Evolutionary conservation across 2,797 vertebrate species (phyloP), one percentile per base, ranked within the genome.

Genomic region (Tokudaia tokunoshimensis): DNA sequence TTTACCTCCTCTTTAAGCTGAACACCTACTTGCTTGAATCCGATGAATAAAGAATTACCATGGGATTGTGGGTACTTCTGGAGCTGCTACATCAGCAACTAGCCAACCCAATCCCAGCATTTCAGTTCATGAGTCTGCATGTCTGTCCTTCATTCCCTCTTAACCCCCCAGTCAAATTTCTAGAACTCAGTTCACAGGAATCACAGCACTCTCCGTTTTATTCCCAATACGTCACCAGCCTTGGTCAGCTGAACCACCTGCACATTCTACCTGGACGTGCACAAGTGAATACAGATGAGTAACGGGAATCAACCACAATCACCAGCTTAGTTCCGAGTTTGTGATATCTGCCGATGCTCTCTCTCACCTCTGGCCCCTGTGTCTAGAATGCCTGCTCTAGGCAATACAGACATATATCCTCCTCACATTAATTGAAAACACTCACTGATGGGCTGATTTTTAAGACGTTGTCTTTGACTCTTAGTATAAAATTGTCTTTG

Each of bases 401-500:
- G 72, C 6, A 67, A 65, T 0, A 13, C 44, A 47, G 50, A 41
- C 91, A 61, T 82, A 92, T 93, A 0, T 87, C 83, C 82, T 52
- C 24, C 37, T 86, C 4, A 34, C 34, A 67, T 76, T 24, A 57
- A 78, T 44, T 72, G 10, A 5, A 47, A 63, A 52, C 12, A 70
- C 3, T 88, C 87, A 79, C 26, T 75, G 44, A 9, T 89, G 14
- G 59, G 4, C 31, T 82, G 6, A 70, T 52, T 88, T 67, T 59
- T 65, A 22, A 84, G 63, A 80, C 12, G 57, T 5, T 50, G 13
- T 89, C 22, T 87, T 81, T 93, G 22, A 79, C 31, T 89, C 67
- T 57, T 41, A 47, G 4, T 93, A 44, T 55, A 57, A 93, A 91
- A 78, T 84, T 41, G 74, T 52, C 19, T 1, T 94, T 96, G 93